Conservation (phyloP, 2,888 invertebrate genomes). For the Ophioninae sp. region DNA sequence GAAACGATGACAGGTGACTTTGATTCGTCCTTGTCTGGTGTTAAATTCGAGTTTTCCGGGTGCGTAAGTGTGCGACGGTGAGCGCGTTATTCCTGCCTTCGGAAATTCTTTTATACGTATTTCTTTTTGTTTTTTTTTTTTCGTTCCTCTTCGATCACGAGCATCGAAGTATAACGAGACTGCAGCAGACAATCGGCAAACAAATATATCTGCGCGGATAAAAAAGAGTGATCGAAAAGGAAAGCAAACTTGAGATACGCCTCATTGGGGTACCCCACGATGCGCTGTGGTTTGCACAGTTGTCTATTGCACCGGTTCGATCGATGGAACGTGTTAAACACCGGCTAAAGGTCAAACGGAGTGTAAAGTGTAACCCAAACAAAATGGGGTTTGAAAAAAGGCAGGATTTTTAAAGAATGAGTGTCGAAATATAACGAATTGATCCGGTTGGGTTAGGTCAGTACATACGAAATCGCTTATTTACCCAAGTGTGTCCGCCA, state of each 20-base stretch:
- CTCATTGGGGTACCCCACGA: constrained; percentile 49
- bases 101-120: constrained; percentile 4
- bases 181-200: constrained; percentile 72
- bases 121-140: constrained; percentile 1
- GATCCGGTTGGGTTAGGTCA: constrained; percentile 63
- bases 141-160: constrained; percentile 14
- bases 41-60: constrained; percentile 12
- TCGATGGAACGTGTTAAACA: constrained; percentile 1
- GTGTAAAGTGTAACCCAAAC: constrained; percentile 10
- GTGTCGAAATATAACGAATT: constrained; percentile 20
- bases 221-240: constrained; percentile 43
- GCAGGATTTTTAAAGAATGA: neutral
- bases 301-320: constrained; percentile 51
- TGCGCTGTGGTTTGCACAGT: constrained; percentile 67
- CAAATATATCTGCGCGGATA: constrained; percentile 65
- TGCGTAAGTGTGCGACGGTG: neutral
- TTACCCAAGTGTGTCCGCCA: constrained; percentile 59
- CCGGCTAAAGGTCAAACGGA: neutral
- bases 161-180: constrained; percentile 57
- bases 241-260: constrained; percentile 48
- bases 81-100: neutral
- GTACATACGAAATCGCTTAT: constrained; percentile 46
- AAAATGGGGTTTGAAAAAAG: neutral
- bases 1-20: constrained; percentile 66
- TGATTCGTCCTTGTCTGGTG: constrained; percentile 70